Evolutionary conservation across 1,140 invertebrate genomes (phyloP).

Genomic region (Drosophila albomicans): DNA sequence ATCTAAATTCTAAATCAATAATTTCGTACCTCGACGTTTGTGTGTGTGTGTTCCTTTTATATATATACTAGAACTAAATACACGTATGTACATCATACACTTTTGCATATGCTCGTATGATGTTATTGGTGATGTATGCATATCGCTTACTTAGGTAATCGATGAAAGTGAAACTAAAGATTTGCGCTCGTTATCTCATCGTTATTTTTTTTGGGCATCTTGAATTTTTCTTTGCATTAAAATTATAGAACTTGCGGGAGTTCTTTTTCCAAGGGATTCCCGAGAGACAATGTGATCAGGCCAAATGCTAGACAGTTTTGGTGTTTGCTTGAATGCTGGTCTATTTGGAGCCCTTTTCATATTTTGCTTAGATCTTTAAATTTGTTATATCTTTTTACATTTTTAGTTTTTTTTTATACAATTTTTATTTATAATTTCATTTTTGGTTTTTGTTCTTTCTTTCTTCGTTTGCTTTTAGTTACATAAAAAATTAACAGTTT

Average conservation of each 20-base stretch:
- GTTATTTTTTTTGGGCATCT: background rate
- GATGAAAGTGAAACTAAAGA: slow-evolving; percentile 49
- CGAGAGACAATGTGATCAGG: slow-evolving; percentile 87
- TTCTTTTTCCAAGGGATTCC: background rate
- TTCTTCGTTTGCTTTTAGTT: slow-evolving; percentile 87
- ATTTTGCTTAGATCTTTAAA: slow-evolving; percentile 69
- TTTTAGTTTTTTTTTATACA: slow-evolving; percentile 86
- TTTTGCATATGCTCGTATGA: slow-evolving; percentile 10
- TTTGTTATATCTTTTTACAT: slow-evolving; percentile 77
- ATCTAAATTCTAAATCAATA: slow-evolving; percentile 73
- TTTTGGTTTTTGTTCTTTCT: slow-evolving; percentile 43
- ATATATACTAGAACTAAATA: slow-evolving; percentile 76
- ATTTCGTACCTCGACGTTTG: slow-evolving; percentile 53
- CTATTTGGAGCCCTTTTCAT: slow-evolving; percentile 91
- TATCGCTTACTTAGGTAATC: slow-evolving; percentile 69
- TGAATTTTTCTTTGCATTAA: slow-evolving; percentile 16
- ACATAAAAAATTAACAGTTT: slow-evolving; percentile 93
- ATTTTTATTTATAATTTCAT: slow-evolving; percentile 85
- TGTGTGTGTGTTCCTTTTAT: slow-evolving; percentile 56
- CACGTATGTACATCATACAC: slow-evolving; percentile 45
- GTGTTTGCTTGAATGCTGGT: slow-evolving; percentile 84
- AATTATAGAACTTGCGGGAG: slow-evolving; percentile 65
- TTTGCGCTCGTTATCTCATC: slow-evolving; percentile 50
- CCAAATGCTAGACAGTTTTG: slow-evolving; percentile 62
- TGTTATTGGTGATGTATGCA: slow-evolving; percentile 17